These are phyloP conservation scores for Cerastis rubricosa DNA, from an alignment of 2,888 invertebrate species.

Conservation along the genomic window DNA sequence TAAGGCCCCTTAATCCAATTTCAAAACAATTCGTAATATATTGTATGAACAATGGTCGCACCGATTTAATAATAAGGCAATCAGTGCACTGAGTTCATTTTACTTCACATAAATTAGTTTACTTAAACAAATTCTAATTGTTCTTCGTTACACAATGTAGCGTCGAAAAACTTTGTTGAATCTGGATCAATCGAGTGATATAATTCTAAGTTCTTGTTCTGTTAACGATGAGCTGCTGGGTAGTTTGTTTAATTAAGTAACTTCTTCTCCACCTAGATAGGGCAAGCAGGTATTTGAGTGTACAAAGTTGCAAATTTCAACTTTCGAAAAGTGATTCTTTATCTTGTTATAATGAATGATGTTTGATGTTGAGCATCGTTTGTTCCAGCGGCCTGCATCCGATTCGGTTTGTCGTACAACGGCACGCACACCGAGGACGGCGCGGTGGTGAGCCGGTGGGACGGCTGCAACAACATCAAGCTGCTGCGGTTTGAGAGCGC, in stretches of 20 bases:
- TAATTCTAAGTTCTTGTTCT: background rate
- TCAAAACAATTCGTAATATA: constrained; percentile 30
- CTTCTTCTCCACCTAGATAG: background rate
- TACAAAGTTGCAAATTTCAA: background rate
- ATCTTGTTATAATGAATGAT: background rate
- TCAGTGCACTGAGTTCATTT: constrained; percentile 36
- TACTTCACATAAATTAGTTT: constrained; percentile 37
- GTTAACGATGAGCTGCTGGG: background rate
- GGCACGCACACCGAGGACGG: constrained; percentile 92
- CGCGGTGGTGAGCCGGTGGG: constrained; percentile 91
- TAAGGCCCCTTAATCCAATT: constrained; percentile 28
- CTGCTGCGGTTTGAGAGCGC: constrained; percentile 95
- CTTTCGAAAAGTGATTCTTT: background rate
- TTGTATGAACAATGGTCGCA: constrained; percentile 30
- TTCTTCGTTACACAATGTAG: constrained; percentile 26
- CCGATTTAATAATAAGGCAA: constrained; percentile 17
- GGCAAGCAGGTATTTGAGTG: background rate
- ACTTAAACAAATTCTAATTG: constrained; percentile 35
- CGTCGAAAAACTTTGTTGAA: background rate
- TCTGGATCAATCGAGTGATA: constrained; percentile 11
- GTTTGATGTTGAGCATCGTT: constrained; percentile 13
- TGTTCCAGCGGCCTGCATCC: constrained; percentile 87
- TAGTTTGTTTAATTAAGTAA: background rate
- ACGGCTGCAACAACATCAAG: constrained; percentile 97
- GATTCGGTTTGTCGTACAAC: constrained; percentile 96